Base-by-base conservation (phyloP, 2,888 invertebrate species). In the Andrena minutula region DNA sequence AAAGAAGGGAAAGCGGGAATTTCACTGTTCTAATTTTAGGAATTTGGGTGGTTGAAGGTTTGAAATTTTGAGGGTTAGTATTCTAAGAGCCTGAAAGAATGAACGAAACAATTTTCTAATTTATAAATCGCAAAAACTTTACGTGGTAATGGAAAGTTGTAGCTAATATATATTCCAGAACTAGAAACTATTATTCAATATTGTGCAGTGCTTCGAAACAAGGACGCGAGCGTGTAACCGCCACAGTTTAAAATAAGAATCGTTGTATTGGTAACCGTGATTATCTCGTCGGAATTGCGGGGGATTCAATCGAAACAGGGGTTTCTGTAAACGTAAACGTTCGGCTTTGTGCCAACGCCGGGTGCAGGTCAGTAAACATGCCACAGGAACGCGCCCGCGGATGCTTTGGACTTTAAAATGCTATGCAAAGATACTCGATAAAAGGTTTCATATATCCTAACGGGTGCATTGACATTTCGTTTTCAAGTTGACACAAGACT, bases 301-400 rank as follows among this genome's bases (percentile, higher is more conserved):
- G 47, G 68, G 64, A 71, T 68, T 72, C 75, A 75, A 85, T 83
- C 69, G 76, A 79, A 82, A 71, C 49, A 49, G 74, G 81, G 70
- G 74, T 49, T 26, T 63, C 69, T 51, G 47, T 30, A 66, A 68
- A 64, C 70, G 85, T 77, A 76, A 78, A 88, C 73, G 83, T 72
- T 83, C 77, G 80, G 87, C 90, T 90, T 92, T 93, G 89, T 93
- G 88, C 79, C 86, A 87, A 81, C 92, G 93, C 91, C 93, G 89
- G 85, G 78, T 84, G 89, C 93, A 93, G 92, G 83, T 90, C 87
- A 76, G 91, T 86, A 93, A 93, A 93, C 92, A 93, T 91, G 91
- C 92, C 91, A 92, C 76, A 74, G 88, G 88, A 83, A 89, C 89
- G 86, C 89, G 91, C 87, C 90, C 89, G 86, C 87, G 88, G 88